Evolutionary conservation across 2,797 vertebrate genomes (phyloP).

Genomic region (Scarus forsteni): DNA sequence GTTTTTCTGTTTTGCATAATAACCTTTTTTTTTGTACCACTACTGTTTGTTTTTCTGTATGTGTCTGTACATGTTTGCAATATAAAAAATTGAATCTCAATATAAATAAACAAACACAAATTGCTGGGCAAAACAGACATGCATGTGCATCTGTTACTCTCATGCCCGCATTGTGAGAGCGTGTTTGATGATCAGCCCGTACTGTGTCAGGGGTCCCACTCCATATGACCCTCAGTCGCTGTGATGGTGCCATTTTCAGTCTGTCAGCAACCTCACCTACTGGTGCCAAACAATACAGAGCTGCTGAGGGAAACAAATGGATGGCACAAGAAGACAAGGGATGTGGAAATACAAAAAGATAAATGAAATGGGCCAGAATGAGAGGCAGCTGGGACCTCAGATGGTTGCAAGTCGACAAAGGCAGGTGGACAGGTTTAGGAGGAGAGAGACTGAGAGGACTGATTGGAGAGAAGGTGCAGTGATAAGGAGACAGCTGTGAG

Average conservation of each 20-base stretch:
- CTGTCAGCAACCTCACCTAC: constrained; percentile 69
- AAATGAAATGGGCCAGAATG: no score
- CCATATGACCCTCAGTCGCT: constrained; percentile 86
- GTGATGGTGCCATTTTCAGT: constrained; percentile 84
- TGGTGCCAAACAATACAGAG: constrained; percentile 75
- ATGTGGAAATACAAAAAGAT: constrained; percentile 39
- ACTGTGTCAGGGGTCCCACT: constrained; percentile 82
- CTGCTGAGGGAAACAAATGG: constrained; percentile 59
- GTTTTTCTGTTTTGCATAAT: no score
- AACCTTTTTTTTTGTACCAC: no score
- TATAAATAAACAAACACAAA: neutral
- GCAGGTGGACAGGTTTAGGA: no score
- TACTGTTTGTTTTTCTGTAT: no score
- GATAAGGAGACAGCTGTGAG: neutral
- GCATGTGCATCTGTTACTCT: constrained; percentile 28
- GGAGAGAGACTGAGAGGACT: no score
- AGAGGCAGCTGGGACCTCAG: no score
- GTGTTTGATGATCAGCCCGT: constrained; percentile 82
- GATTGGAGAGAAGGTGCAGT: neutral
- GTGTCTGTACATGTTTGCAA: no score
- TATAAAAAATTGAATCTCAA: no score
- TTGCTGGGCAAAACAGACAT: constrained; percentile 26
- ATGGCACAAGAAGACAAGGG: constrained; percentile 30
- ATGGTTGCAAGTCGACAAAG: no score
- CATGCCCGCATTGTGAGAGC: constrained; percentile 19